Evolutionary conservation across 2,113 vertebrate genomes (phyloP), one percentile per base, ranked within the genome.

Genomic region (Nettapus auritus): DNA sequence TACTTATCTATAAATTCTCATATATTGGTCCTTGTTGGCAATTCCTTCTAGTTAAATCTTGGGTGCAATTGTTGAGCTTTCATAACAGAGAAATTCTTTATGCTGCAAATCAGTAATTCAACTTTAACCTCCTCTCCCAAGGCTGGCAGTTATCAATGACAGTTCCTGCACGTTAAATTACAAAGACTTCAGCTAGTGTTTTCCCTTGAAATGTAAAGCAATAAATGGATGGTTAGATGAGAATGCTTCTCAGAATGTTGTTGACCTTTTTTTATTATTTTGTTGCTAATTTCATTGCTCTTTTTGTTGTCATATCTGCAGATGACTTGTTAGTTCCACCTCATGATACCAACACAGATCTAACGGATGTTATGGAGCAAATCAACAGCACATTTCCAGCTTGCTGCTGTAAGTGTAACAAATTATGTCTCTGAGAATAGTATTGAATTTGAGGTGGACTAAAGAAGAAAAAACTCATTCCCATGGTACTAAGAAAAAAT

Each of bases 281-380:
- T 29, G 1, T 95, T 75, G 53, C 57, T 79, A 91, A 94, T 91
- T 52, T 75, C 3, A 17, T 84, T 86, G 38, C 17, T 78, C 40
- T 80, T 50, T 76, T 92, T 95, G 44, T 87, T 93, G 69, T 91
- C 46, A 1, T 89, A 70, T 92, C 70, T 91, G 94, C 98, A 96
- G 99, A 99, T 95, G 99, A 99, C 95, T 96, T 99, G 97, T 97
- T 99, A 96, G 98, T 97, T 86, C 98, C 98, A 9, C 98, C 98
- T 78, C 98, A 98, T 48, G 98, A 98, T 97, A 98, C 98, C 97
- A 98, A 97, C 98, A 98, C 99, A 66, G 99, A 99, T 98, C 98
- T 99, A 97, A 98, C 98, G 28, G 99, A 99, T 95, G 98, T 99
- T 96, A 99, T 99, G 99, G 99, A 99, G 97, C 99, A 99, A 98